A percentile compares a stretch with the other conserved stretches of the same genome.
phyloP scores from a whole-genome alignment of 2,797 vertebrate genomes.

The Onychomys torridus region DNA sequence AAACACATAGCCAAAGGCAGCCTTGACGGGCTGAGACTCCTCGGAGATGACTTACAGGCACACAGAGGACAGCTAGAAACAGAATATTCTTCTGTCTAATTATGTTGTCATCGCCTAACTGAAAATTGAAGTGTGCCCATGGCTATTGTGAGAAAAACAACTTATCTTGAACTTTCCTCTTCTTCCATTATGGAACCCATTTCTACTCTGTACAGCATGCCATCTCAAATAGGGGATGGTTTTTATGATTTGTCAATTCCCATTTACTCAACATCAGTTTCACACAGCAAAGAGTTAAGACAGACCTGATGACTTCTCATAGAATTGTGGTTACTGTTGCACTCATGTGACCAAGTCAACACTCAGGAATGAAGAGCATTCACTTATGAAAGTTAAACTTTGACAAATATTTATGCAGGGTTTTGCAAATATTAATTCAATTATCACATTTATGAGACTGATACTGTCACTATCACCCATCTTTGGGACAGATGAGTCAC shows the following conservation, averaged over 20 bases:
- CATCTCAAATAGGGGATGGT: not conserved
- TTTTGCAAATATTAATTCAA: not conserved
- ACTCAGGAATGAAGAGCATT: not conserved
- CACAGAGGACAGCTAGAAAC: not conserved
- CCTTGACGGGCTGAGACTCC: not conserved
- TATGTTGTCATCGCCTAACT: constrained; percentile 51
- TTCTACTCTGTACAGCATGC: not conserved
- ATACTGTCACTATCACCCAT: not conserved
- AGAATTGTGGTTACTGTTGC: not conserved
- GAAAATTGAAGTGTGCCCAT: constrained; percentile 43
- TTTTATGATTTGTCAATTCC: not conserved
- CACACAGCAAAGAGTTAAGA: not conserved
- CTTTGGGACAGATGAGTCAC: not conserved
- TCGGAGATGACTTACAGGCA: not conserved
- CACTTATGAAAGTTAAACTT: constrained; percentile 26
- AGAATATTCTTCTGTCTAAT: constrained; percentile 49
- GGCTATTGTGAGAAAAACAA: constrained; percentile 24
- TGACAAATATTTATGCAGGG: not conserved
- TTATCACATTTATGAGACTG: not conserved
- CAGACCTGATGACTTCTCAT: not conserved
- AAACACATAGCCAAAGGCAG: constrained; percentile 5
- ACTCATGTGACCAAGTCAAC: not conserved
- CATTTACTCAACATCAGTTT: not conserved
- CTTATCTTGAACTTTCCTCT: constrained; percentile 20
- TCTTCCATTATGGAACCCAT: not conserved